Base-by-base conservation (phyloP, 92 coral and sea anemone species). In the Porites evermanni region DNA sequence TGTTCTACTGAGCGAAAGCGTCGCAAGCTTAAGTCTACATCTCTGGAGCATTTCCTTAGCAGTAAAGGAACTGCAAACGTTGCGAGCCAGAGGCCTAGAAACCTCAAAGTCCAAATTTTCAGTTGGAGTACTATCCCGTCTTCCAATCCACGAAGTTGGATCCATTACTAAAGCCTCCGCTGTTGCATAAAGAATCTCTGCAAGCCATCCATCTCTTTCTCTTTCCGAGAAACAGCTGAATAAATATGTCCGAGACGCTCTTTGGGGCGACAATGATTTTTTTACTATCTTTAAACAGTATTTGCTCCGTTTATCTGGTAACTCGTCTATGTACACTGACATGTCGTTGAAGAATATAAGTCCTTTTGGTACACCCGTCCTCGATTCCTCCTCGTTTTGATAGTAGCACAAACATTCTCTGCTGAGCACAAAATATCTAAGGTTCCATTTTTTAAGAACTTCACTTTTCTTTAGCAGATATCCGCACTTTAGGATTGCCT, bases 321-420 rank as follows among this genome's bases (percentile, higher is more conserved):
- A 66, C 44, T 92, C 92, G 44, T 94, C 98, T 56, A 94, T 86
- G 68, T 87, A 94, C 8, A 94, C 77, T 13, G 98, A 94, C 98
- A 94, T 92, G 78, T 94, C 98, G 68, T 94, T 94, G 79, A 94
- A 94, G 83, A 89, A 94, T 64, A 94, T 94, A 7, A 94, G 88
- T 65, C 91, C 98, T 65, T 85, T 92, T 1, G 98, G 98, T 1
- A 86, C 93, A 24, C 88, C 82, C 50, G 67, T 54, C 7, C 75
- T 79, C 2, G 98, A 87, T n/a, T 94, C 94, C 12, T 89, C 72
- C 59, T 94, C 98, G 2, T 72, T 94, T 38, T 81, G 86, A 74
- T 94, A 94, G 84, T 94, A 94, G 68, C 98, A 94, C 38, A 94
- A 86, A 58, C 95, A 94, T 79, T 94, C 98, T 88, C 88, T 94